Evolutionary conservation across 2,797 vertebrate species (phyloP).

Genomic region (Artibeus jamaicensis): DNA sequence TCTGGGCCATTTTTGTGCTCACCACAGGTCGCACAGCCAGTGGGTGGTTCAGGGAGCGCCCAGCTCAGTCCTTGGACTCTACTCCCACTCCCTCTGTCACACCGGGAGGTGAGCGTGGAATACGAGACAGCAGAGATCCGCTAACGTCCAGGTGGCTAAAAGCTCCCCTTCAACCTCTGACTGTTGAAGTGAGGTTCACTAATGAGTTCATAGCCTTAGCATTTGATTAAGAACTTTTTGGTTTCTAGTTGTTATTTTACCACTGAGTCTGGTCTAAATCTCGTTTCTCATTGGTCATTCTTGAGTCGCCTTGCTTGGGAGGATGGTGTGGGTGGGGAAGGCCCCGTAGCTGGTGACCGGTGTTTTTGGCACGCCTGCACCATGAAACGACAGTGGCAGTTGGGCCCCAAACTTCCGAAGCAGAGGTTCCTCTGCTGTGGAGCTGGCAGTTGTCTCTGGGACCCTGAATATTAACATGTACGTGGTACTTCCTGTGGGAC

Average conservation of each 20-base stretch:
- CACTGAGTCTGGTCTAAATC: neutral
- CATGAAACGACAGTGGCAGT: neutral
- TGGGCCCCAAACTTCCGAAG: neutral
- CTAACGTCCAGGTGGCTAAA: neutral
- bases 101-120: neutral
- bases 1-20: neutral
- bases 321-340: neutral
- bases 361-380: neutral
- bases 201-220: neutral
- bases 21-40: neutral
- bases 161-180: neutral
- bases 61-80: neutral
- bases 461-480: neutral
- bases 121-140: neutral
- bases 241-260: neutral
- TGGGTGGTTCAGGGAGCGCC: neutral
- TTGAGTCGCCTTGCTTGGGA: neutral
- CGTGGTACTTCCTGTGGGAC: neutral
- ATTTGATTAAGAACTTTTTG: slow-evolving; percentile 21
- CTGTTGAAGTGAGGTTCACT: neutral
- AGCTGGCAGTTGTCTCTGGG: neutral
- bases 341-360: neutral
- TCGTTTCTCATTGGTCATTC: neutral
- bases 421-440: neutral
- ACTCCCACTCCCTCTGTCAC: neutral